Base-by-base conservation (phyloP, 2,797 vertebrate genomes). In the Melanotaenia maccullochi region DNA sequence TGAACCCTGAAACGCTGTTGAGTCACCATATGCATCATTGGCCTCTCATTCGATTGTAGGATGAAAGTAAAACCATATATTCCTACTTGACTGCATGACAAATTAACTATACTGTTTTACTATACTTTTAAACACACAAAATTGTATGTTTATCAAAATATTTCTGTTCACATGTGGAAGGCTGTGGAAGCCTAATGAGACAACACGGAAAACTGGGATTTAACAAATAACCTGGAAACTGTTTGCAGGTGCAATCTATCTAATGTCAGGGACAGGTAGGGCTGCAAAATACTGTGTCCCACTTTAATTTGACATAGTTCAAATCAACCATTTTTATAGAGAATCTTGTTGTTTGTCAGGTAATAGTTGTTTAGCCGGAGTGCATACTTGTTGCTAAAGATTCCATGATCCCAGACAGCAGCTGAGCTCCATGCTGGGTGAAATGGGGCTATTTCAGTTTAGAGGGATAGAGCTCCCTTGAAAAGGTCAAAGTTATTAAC, bases 401-500 rank as follows among this genome's bases (percentile, higher is more conserved):
- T 58, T n/a, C 52, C 7, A 1, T 69, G 58, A 61, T 38, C 60
- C 20, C 40, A 55, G 16, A 60, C 4, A 58, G 67, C 22, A 38
- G 47, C 51, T 38, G 51, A 76, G 65, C 47, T 58, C 51, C 36
- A 51, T 9, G 22, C 33, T 13, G 28, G 33, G 52, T 60, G 60
- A 51, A 68, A 22, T n/a, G 32, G 42, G 67, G 62, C 63, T 71
- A 71, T 74, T 78, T 76, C 55, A 73, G 65, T 71, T 51, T 66
- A 79, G 79, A 64, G 32, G 25, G 6, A 65, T 14, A 30, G 11
- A 30, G 58, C 60, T 58, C 35, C 38, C 49, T 5, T 42, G 14
- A 71, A 66, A 84, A 85, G 82, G 85, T 86, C 83, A 78, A 63
- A 18, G 28, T 82, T 82, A 86, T 89, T 88, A 86, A 81, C 81